Conservation (phyloP, 2,888 invertebrate species). For the Stramonita haemastoma region DNA sequence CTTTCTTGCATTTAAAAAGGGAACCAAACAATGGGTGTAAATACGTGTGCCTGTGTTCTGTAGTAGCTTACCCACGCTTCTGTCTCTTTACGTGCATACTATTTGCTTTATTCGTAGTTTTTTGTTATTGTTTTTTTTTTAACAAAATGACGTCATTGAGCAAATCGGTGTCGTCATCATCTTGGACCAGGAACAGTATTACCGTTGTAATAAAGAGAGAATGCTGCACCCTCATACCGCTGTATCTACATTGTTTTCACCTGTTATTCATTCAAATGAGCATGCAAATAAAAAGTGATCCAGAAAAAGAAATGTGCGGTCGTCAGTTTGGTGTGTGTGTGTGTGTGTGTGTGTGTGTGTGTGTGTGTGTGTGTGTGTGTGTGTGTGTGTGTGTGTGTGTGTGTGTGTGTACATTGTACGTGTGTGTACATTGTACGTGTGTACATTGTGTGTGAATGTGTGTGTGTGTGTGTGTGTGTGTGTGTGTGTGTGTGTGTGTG, state of each 20-base stretch:
- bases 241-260: slow-evolving; percentile 19
- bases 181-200: slow-evolving; percentile 41
- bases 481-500: slow-evolving; percentile 14
- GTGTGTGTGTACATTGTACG: neutral
- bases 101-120: neutral
- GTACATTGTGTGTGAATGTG: neutral
- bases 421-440: neutral
- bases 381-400: neutral
- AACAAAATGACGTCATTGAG: slow-evolving; percentile 32
- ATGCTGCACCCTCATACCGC: slow-evolving; percentile 17
- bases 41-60: neutral
- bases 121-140: neutral
- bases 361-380: neutral
- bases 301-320: neutral
- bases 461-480: slow-evolving; percentile 28
- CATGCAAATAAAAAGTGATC: neutral
- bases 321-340: neutral
- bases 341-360: neutral
- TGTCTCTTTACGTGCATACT: neutral
- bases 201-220: slow-evolving; percentile 39
- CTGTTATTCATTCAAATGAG: neutral
- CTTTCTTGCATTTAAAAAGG: no score
- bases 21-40: neutral
- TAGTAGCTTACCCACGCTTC: neutral
- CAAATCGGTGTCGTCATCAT: slow-evolving; percentile 33